Evolutionary conservation across 2,113 vertebrate genomes (phyloP), one percentile per base, ranked within the genome.

Genomic region (Halcyon senegalensis): DNA sequence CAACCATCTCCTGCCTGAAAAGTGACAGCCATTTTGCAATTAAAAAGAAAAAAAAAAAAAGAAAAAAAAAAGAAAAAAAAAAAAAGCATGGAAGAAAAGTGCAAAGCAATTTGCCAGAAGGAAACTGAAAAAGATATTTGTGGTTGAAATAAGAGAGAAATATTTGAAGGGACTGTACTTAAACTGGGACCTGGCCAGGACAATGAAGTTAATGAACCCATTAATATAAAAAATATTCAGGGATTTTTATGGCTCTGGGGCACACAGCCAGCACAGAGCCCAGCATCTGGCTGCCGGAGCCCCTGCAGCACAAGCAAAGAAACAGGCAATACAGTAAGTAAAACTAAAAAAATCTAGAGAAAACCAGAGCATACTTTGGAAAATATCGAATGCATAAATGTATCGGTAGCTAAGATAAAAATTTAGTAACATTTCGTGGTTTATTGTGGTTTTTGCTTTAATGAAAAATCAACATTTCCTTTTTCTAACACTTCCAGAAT

Each of bases 181-280:
- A 33, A 55, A n/a, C 15, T 74, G 31, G 37, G 72, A 69, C n/a
- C 37, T 33, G 28, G 43, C 37, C 73, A 78, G 69, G 46, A 33
- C 33, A 50, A 62, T 66, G 56, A 89, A 81, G 16, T 68, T 96
- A 87, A 78, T 1, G 24, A 87, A 48, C 39, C 5, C 3, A 1
- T 75, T 87, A 50, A 33, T 60, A 78, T 27, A 48, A 90, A 78
- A 93, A 76, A 48, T 13, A 78, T n/a, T 28, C 30, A 25, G 44
- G 56, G 64, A 35, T 59, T 81, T 76, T 76, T 74, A 44, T 51
- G 55, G 64, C 3, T 2, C 14, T 12, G 46, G 48, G 81, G 30
- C 3, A 2, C 0, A 0, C 15, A 68, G 63, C 43, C 6, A 4
- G 31, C 4, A 1, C 9, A 8, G 69, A 81, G 37, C 60, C 1